A percentile compares a stretch with the other conserved stretches of the same genome.
Conservation (phyloP, 2,888 invertebrate genomes). For the Ischnus inquisitorius region DNA sequence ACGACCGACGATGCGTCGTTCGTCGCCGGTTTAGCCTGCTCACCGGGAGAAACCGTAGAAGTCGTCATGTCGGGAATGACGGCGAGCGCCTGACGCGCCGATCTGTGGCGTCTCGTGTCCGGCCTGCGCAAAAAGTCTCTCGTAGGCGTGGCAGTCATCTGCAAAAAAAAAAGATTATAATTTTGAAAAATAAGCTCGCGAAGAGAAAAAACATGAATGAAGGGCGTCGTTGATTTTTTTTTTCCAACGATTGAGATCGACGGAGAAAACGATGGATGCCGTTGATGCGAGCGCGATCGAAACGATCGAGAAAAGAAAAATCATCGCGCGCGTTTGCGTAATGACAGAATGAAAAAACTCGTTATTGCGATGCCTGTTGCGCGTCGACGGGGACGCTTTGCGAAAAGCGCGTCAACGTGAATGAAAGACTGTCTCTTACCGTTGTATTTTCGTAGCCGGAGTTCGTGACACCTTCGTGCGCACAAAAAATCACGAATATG, state of each 20-base stretch:
- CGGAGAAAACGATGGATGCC: background rate
- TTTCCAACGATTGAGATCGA: no score
- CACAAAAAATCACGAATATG: constrained; percentile 22
- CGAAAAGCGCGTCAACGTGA: constrained; percentile 24
- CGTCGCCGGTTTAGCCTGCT: background rate
- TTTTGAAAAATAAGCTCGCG: no score
- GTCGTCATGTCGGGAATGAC: constrained; percentile 81
- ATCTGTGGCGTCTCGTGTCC: constrained; percentile 79
- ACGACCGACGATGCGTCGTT: background rate
- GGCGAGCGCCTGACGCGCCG: constrained; percentile 80
- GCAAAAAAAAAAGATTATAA: constrained; percentile 34
- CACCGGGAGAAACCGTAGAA: constrained; percentile 79
- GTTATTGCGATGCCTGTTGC: background rate
- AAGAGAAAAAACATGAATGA: no score
- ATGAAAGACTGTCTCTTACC: constrained; percentile 28
- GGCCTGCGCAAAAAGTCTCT: constrained; percentile 79
- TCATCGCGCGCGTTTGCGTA: background rate
- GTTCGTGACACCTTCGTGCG: background rate
- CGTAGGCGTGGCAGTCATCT: constrained; percentile 79
- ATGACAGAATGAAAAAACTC: constrained; percentile 8
- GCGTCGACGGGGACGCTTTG: background rate
- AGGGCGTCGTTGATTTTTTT: no score
- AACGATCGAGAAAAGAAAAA: background rate
- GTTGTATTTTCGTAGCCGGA: background rate
- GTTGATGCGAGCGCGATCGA: background rate